Evolutionary conservation across 2,888 invertebrate species (phyloP).

Genomic region (Leucophora obtusa): DNA sequence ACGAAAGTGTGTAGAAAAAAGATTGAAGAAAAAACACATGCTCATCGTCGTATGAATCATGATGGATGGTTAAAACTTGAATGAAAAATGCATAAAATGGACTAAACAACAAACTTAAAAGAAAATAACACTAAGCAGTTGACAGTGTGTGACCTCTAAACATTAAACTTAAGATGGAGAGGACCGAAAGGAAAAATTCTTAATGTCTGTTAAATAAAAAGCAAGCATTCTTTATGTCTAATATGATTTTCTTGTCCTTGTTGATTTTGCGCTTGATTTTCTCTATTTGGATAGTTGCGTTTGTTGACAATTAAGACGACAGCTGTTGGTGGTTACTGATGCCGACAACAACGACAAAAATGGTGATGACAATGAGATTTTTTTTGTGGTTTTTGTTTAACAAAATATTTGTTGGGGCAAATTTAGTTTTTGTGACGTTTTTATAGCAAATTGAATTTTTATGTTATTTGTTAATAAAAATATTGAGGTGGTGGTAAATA

Average conservation of each 20-base stretch:
- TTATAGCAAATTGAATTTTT: conserved; percentile 50
- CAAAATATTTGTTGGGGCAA: conserved; percentile 20
- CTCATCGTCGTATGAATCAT: conserved; percentile 27
- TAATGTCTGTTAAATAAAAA: conserved; percentile 23
- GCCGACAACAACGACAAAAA: conserved; percentile 1
- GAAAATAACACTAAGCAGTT: conserved; percentile 4
- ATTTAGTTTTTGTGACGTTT: conserved; percentile 3
- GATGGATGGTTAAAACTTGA: conserved; percentile 15
- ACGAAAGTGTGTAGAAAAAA: conserved; percentile 30
- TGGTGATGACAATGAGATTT: not conserved
- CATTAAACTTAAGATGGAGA: not conserved
- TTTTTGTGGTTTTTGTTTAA: conserved; percentile 23
- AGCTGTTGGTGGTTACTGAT: conserved; percentile 29
- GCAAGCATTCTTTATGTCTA: not conserved
- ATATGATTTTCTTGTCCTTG: conserved; percentile 39
- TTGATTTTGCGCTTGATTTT: not conserved
- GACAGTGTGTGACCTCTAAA: conserved; percentile 32
- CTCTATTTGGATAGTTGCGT: conserved; percentile 28
- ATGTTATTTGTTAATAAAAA: conserved; percentile 6
- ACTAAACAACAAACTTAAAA: not conserved
- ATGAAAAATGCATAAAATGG: conserved; percentile 14
- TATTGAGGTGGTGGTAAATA: not conserved
- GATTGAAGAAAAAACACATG: conserved; percentile 9
- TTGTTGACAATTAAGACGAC: conserved; percentile 59
- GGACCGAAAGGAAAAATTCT: not conserved